A percentile compares a stretch with the other conserved stretches of the same genome.
phyloP scores from a whole-genome alignment of 2,797 vertebrate genomes.

The Paedocypris micromegethes region DNA sequence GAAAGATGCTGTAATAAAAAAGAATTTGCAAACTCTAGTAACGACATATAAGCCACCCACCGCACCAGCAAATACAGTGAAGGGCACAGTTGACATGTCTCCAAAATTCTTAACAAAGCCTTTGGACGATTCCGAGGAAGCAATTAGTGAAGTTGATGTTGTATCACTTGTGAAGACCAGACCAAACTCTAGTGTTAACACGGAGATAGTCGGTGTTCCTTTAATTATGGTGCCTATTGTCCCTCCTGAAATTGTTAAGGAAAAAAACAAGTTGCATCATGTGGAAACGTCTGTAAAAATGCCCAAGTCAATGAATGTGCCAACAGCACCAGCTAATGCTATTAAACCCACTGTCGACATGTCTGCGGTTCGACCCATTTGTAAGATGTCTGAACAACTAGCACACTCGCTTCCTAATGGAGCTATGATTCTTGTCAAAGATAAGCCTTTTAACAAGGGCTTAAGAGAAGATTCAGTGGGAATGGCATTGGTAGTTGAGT shows the following conservation, averaged over 20 bases:
- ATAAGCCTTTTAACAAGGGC: constrained; percentile 33
- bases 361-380: constrained; percentile 53
- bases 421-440: constrained; percentile 56
- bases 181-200: constrained; percentile 42
- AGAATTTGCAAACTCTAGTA: constrained; percentile 1
- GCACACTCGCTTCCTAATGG: constrained; percentile 42
- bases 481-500: constrained; percentile 54
- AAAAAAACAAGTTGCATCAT: constrained; percentile 1
- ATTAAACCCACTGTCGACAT: constrained; percentile 63
- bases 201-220: constrained; percentile 54
- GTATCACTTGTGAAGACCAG: constrained; percentile 56
- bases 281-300: constrained; percentile 2
- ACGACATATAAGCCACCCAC: constrained; percentile 4
- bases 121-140: constrained; percentile 17
- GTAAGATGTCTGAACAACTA: constrained; percentile 16
- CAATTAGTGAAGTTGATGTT: constrained; percentile 42
- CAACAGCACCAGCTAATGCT: constrained; percentile 62
- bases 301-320: constrained; percentile 20
- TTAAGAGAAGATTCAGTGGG: constrained; percentile 47
- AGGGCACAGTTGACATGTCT: constrained; percentile 62
- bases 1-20: not conserved
- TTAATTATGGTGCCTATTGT: constrained; percentile 56
- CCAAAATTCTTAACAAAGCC: constrained; percentile 44
- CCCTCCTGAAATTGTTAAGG: constrained; percentile 9
- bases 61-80: constrained; percentile 32